Evolutionary conservation across 1,140 invertebrate genomes (phyloP).

Genomic region (Camponotus pennsylvanicus): DNA sequence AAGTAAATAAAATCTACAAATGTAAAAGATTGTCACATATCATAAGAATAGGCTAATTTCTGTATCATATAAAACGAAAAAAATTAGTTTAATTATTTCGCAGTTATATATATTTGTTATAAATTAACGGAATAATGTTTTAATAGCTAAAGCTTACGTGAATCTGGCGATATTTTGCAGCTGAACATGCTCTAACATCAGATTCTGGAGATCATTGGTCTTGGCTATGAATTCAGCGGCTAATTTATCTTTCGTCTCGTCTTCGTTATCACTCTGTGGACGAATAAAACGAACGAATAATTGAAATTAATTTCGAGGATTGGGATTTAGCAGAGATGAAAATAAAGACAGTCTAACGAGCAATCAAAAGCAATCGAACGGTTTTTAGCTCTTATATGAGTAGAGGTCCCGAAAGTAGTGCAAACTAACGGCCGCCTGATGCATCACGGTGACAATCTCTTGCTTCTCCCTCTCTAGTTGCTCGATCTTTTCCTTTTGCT

Average conservation of each 20-base stretch:
- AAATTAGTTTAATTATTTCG: background rate
- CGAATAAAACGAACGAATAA: conserved; percentile 11
- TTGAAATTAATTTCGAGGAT: conserved; percentile 28
- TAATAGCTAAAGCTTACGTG: conserved; percentile 66
- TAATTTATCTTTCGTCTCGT: conserved; percentile 68
- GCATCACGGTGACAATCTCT: conserved; percentile 73
- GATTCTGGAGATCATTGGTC: conserved; percentile 64
- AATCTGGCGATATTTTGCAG: conserved; percentile 68
- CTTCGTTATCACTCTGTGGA: conserved; percentile 46
- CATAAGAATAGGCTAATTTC: background rate
- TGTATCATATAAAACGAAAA: background rate
- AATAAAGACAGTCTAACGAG: conserved; percentile 49
- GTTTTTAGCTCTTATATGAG: conserved; percentile 63
- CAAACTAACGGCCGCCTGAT: conserved; percentile 73
- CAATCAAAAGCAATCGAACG: conserved; percentile 23
- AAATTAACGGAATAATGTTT: conserved; percentile 1
- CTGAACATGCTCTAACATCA: conserved; percentile 65
- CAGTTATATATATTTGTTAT: background rate
- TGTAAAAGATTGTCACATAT: background rate
- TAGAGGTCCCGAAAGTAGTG: conserved; percentile 67
- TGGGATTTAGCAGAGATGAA: background rate
- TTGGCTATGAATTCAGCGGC: conserved; percentile 69
- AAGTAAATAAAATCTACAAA: background rate
- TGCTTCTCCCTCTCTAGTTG: conserved; percentile 72
- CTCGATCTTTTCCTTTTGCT: conserved; percentile 61